Evolutionary conservation across 1,140 invertebrate genomes (phyloP).

Genomic region (Druon quercuslanigerum): DNA sequence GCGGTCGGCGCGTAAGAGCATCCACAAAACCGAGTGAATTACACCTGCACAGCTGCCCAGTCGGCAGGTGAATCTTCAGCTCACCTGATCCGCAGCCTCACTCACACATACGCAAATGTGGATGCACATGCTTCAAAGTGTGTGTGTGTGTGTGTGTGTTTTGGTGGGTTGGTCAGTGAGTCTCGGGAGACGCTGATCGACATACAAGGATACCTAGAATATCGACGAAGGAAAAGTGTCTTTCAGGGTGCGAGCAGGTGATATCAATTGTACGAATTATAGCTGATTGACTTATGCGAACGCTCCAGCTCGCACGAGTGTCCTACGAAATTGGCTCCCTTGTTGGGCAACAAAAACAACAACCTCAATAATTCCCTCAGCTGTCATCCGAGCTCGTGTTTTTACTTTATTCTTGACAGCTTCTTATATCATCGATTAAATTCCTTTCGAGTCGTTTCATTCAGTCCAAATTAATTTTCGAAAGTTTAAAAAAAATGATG

Average conservation of each 20-base stretch:
- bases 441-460: no score
- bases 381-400: background rate
- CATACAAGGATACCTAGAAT: slow-evolving; percentile 49
- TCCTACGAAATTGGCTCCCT: slow-evolving; percentile 28
- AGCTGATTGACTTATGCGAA: slow-evolving; percentile 57
- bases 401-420: background rate
- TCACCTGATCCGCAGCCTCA: slow-evolving; percentile 68
- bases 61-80: slow-evolving; percentile 72
- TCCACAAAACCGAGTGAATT: slow-evolving; percentile 67
- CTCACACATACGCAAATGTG: slow-evolving; percentile 37
- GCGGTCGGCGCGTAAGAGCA: slow-evolving; percentile 53
- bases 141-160: background rate
- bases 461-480: no score
- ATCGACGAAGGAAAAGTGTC: slow-evolving; percentile 53
- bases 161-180: background rate
- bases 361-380: slow-evolving; percentile 7
- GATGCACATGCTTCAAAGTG: slow-evolving; percentile 39
- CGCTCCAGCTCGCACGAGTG: background rate
- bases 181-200: slow-evolving; percentile 52
- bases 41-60: slow-evolving; percentile 73
- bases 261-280: slow-evolving; percentile 73
- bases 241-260: slow-evolving; percentile 62
- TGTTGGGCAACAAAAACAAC: background rate
- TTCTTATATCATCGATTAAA: no score
- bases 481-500: no score